Evolutionary conservation across 2,113 vertebrate species (phyloP).

Genomic region (Mola mola): DNA sequence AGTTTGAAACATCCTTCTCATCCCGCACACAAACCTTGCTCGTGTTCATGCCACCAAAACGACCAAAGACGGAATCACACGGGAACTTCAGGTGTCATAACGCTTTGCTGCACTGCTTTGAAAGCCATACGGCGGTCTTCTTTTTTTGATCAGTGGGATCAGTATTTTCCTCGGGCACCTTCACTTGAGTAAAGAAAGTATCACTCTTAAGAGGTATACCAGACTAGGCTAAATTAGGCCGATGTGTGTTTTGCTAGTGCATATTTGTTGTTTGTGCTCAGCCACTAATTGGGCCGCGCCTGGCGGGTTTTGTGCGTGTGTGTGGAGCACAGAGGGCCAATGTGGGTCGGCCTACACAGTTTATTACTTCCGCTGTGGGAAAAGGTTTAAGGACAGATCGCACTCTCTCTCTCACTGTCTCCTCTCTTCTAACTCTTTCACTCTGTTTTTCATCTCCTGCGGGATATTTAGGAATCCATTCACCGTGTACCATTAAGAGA

Average conservation of each 20-base stretch:
- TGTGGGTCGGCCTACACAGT: slow-evolving; percentile 54
- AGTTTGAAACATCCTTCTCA: slow-evolving; percentile 10
- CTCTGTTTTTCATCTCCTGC: slow-evolving; percentile 58
- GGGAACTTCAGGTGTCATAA: slow-evolving; percentile 6
- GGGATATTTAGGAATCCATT: slow-evolving; percentile 72
- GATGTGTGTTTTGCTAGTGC: slow-evolving; percentile 28
- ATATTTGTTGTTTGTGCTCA: slow-evolving; percentile 45
- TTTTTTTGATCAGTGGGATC: slow-evolving; percentile 23
- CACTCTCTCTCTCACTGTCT: slow-evolving; percentile 50
- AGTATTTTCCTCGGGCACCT: slow-evolving; percentile 33
- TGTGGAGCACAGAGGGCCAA: slow-evolving; percentile 53
- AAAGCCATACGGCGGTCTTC: slow-evolving; percentile 12
- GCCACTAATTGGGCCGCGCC: slow-evolving; percentile 65
- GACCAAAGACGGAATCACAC: slow-evolving; percentile 12
- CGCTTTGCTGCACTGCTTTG: slow-evolving; percentile 31
- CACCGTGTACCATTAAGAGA: slow-evolving; percentile 69
- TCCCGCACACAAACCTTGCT: slow-evolving; percentile 20
- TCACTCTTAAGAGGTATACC: slow-evolving; percentile 26
- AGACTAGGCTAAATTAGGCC: slow-evolving; percentile 47
- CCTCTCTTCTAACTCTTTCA: slow-evolving; percentile 39
- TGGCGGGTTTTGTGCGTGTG: slow-evolving; percentile 35
- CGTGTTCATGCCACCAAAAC: slow-evolving; percentile 15
- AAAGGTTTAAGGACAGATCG: slow-evolving; percentile 70
- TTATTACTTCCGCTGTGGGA: slow-evolving; percentile 71
- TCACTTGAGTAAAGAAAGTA: slow-evolving; percentile 58